A percentile compares a stretch with the other conserved stretches of the same genome.
Conservation (phyloP, 2,797 vertebrate species). For the Taeniopygia guttata region DNA sequence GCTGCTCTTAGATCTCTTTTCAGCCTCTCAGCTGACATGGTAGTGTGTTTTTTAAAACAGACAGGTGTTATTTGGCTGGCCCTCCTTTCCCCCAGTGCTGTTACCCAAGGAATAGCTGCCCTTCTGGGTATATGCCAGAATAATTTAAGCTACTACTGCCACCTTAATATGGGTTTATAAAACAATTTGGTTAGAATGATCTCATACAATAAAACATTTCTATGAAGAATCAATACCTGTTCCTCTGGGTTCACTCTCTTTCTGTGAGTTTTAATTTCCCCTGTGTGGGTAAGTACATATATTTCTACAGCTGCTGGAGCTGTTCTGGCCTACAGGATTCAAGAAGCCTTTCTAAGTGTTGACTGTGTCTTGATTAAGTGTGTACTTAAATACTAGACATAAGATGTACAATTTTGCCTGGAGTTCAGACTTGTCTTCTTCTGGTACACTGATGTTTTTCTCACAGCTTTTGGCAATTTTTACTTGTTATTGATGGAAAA, state of each 20-base stretch:
- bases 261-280: slow-evolving; percentile 39
- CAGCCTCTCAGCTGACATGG: neutral
- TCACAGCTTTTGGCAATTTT: neutral
- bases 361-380: neutral
- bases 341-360: neutral
- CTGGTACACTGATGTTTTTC: neutral
- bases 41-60: neutral
- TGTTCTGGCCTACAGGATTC: neutral
- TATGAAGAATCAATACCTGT: slow-evolving; percentile 40
- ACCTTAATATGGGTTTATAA: neutral
- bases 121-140: neutral
- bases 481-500: neutral
- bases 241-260: neutral
- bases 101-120: neutral
- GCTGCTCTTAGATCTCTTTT: neutral
- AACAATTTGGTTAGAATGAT: slow-evolving; percentile 12
- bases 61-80: neutral
- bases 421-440: neutral
- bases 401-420: neutral
- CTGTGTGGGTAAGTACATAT: neutral
- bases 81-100: neutral
- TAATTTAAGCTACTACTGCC: neutral
- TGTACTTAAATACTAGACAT: neutral
- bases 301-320: neutral
- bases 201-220: slow-evolving; percentile 17